A percentile compares a stretch with the other conserved stretches of the same genome.
Evolutionary conservation across 2,113 vertebrate genomes (phyloP).

Genomic region (Nerophis lumbriciformis): DNA sequence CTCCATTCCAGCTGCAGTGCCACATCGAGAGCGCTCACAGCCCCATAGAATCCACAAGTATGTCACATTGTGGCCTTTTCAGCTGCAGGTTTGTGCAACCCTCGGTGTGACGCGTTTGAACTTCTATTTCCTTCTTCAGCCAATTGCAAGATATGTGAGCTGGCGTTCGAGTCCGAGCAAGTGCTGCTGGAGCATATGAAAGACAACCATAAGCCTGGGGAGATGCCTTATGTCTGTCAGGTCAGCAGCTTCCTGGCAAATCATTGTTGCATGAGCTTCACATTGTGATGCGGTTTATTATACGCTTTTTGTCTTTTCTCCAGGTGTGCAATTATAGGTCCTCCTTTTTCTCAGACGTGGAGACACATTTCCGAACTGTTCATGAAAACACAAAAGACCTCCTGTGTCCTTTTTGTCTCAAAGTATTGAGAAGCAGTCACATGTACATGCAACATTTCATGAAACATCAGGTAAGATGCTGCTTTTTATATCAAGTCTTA

Average conservation of each 20-base stretch:
- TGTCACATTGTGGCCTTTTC: conserved; percentile 20
- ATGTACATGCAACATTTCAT: conserved; percentile 97
- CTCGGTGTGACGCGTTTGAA: neutral
- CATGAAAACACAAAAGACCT: conserved; percentile 96
- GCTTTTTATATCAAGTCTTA: neutral
- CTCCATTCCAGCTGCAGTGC: conserved; percentile 96
- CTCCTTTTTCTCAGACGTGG: conserved; percentile 92
- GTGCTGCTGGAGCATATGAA: conserved; percentile 98
- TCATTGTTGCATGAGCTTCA: neutral
- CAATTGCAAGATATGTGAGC: conserved; percentile 96
- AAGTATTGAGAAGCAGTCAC: conserved; percentile 88
- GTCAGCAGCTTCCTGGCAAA: conserved; percentile 55
- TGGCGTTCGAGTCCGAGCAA: conserved; percentile 96
- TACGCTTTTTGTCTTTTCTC: conserved; percentile 17
- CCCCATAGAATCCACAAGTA: conserved; percentile 89
- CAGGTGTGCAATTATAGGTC: conserved; percentile 96
- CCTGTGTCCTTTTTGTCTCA: conserved; percentile 96
- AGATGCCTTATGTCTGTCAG: conserved; percentile 99
- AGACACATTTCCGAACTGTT: conserved; percentile 87
- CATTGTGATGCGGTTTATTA: neutral
- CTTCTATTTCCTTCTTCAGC: conserved; percentile 64
- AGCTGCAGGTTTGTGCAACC: neutral
- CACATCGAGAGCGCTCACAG: conserved; percentile 97
- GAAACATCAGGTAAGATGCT: conserved; percentile 87
- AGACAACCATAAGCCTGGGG: conserved; percentile 96